These are phyloP conservation scores for Elymnias hypermnestra DNA, from an alignment of 1,140 invertebrate species.

Conservation along the genomic window DNA sequence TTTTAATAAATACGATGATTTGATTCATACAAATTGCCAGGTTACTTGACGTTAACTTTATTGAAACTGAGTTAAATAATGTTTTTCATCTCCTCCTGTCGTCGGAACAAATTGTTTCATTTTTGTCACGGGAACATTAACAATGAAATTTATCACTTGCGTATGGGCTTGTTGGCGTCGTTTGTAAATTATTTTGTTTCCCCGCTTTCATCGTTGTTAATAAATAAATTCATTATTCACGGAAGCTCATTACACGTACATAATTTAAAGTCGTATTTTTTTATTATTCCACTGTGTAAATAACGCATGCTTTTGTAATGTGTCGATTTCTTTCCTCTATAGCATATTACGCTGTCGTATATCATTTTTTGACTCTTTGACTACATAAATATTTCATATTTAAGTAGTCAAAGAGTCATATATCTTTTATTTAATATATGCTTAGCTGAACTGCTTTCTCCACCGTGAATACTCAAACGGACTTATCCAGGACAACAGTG, in stretches of 20 bases:
- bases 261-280: conserved; percentile 7
- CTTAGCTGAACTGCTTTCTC: no score
- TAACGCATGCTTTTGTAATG: no score
- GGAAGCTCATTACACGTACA: conserved; percentile 5
- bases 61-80: conserved; percentile 59
- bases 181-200: conserved; percentile 27
- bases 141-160: conserved; percentile 57
- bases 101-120: conserved; percentile 65
- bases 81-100: conserved; percentile 66
- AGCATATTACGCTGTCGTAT: no score
- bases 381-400: no score
- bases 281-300: conserved; percentile 1
- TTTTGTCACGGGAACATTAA: conserved; percentile 52
- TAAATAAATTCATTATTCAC: conserved; percentile 21
- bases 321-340: no score
- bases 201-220: conserved; percentile 19
- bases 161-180: conserved; percentile 34
- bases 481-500: no score
- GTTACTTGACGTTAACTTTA: conserved; percentile 30
- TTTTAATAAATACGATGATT: no score
- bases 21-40: no score
- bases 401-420: no score
- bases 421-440: no score
- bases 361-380: no score
- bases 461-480: no score